These are phyloP conservation scores for Beris chalybata DNA, from an alignment of 2,888 invertebrate species.

Conservation along the genomic window DNA sequence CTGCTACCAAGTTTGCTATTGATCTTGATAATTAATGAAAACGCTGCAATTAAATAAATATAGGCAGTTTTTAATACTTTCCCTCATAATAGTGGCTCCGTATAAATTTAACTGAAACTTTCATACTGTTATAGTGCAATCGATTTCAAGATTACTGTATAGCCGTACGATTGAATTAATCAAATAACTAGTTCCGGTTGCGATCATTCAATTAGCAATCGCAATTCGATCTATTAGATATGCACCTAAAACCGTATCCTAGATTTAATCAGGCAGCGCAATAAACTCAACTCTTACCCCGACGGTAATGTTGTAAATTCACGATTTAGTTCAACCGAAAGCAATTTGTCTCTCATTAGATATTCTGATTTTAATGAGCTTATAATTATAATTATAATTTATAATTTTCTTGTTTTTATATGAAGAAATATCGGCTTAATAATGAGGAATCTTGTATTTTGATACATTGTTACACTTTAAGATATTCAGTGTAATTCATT, in stretches of 20 bases:
- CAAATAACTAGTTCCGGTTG: not conserved
- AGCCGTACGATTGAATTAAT: not conserved
- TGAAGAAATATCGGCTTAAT: too few species aligned
- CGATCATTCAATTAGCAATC: constrained; percentile 18
- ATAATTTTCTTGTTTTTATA: too few species aligned
- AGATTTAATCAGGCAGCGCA: not conserved
- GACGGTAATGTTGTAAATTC: not conserved
- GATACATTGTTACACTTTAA: too few species aligned
- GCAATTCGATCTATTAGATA: constrained; percentile 12
- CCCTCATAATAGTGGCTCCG: not conserved
- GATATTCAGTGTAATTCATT: too few species aligned
- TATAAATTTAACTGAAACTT: constrained; percentile 1
- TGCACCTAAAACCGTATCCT: not conserved
- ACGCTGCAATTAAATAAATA: too few species aligned
- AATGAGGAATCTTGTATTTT: too few species aligned
- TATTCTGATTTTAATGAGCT: too few species aligned
- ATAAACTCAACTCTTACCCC: not conserved
- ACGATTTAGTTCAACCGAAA: constrained; percentile 2
- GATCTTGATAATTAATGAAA: too few species aligned
- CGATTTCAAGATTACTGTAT: constrained; percentile 15
- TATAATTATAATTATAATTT: too few species aligned
- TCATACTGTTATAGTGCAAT: constrained; percentile 7
- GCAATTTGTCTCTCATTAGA: constrained; percentile 3
- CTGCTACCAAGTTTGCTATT: too few species aligned
- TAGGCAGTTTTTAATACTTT: too few species aligned